phyloP scores from a whole-genome alignment of 1,140 invertebrate species.

The Dendroctonus ponderosae region DNA sequence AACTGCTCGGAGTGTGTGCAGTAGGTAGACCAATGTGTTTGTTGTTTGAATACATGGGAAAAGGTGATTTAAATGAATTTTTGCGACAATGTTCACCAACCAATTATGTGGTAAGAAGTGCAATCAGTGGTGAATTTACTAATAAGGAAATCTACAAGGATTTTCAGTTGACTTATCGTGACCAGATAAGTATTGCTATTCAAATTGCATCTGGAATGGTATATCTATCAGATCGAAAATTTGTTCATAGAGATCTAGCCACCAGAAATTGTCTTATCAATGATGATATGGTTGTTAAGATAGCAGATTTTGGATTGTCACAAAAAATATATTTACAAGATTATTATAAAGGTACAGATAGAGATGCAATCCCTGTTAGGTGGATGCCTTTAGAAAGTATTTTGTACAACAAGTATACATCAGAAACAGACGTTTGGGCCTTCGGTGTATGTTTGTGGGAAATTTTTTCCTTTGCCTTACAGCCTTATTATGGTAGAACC shows the following conservation, averaged over 20 bases:
- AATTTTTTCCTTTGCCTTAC: conserved; percentile 89
- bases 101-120: conserved; percentile 64
- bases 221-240: conserved; percentile 91
- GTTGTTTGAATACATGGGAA: conserved; percentile 92
- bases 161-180: conserved; percentile 66
- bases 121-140: conserved; percentile 53
- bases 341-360: conserved; percentile 90
- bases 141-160: conserved; percentile 46
- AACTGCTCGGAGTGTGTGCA: conserved; percentile 86
- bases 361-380: conserved; percentile 89
- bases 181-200: conserved; percentile 76
- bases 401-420: conserved; percentile 89
- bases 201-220: conserved; percentile 94
- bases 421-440: conserved; percentile 92
- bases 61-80: conserved; percentile 92
- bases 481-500: conserved; percentile 93
- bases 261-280: conserved; percentile 95
- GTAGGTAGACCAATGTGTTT: conserved; percentile 91
- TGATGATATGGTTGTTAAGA: conserved; percentile 92
- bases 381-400: conserved; percentile 97
- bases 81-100: conserved; percentile 61
- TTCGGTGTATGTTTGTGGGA: conserved; percentile 93
- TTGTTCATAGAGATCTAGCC: conserved; percentile 93
- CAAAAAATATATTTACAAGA: conserved; percentile 89
- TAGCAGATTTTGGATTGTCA: conserved; percentile 92